Evolutionary conservation across 2,888 invertebrate species (phyloP).

Genomic region (Drosophila neutralis): DNA sequence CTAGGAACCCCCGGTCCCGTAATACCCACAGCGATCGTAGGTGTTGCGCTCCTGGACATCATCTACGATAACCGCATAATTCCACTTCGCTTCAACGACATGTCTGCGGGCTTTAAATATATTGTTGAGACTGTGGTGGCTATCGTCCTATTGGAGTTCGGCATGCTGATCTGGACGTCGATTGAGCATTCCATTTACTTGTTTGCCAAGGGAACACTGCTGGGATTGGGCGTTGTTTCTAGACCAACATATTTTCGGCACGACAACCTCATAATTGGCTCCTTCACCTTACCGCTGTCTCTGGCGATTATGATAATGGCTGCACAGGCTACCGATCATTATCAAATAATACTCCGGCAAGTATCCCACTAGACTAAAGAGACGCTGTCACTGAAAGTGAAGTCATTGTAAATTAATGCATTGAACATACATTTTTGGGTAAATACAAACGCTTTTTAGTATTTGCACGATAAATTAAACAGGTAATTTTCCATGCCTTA

Average conservation of each 20-base stretch:
- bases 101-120: constrained; percentile 4
- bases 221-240: constrained; percentile 25
- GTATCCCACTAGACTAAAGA: background rate
- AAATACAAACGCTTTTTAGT: background rate
- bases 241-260: constrained; percentile 7
- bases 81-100: constrained; percentile 23
- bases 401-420: background rate
- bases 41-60: constrained; percentile 43
- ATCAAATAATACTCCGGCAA: background rate
- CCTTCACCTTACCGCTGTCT: constrained; percentile 56
- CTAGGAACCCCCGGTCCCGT: constrained; percentile 35
- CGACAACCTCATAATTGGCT: constrained; percentile 41
- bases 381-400: background rate
- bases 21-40: constrained; percentile 31
- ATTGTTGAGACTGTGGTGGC: constrained; percentile 36
- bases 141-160: constrained; percentile 35
- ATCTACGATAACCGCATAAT: constrained; percentile 44
- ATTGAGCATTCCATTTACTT: constrained; percentile 34
- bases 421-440: background rate
- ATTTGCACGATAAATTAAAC: background rate
- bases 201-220: constrained; percentile 11
- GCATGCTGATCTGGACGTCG: constrained; percentile 46
- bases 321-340: constrained; percentile 40
- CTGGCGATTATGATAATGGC: constrained; percentile 34
- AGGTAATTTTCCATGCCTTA: background rate